phyloP scores from a whole-genome alignment of 2,113 vertebrate genomes.

The Merops nubicus region DNA sequence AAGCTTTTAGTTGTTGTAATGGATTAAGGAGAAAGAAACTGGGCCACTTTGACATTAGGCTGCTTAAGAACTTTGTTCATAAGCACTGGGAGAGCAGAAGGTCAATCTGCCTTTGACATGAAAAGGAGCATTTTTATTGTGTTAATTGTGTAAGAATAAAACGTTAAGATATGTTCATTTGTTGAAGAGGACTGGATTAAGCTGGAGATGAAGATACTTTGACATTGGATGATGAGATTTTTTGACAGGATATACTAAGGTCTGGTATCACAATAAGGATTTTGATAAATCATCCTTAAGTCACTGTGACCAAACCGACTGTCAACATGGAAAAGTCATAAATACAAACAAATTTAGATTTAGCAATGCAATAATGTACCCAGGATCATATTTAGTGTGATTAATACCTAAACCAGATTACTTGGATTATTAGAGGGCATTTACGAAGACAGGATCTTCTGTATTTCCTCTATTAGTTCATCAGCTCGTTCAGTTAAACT shows the following conservation, averaged over 20 bases:
- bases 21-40: background rate
- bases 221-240: background rate
- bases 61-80: background rate
- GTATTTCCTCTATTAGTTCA: background rate
- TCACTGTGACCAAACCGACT: background rate
- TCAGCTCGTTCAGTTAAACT: background rate
- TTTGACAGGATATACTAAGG: background rate
- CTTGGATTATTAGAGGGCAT: background rate
- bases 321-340: background rate
- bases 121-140: background rate
- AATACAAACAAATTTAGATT: background rate
- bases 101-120: background rate
- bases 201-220: background rate
- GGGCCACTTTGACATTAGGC: background rate
- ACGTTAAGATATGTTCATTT: background rate
- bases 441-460: background rate
- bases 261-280: background rate
- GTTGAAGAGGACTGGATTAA: background rate
- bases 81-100: background rate
- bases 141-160: background rate
- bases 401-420: background rate
- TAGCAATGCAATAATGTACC: background rate
- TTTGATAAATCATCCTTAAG: background rate
- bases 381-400: background rate
- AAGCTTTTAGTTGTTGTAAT: background rate